Base-by-base conservation (phyloP, 2,797 vertebrate genomes). In the Lutjanus campechanus region DNA sequence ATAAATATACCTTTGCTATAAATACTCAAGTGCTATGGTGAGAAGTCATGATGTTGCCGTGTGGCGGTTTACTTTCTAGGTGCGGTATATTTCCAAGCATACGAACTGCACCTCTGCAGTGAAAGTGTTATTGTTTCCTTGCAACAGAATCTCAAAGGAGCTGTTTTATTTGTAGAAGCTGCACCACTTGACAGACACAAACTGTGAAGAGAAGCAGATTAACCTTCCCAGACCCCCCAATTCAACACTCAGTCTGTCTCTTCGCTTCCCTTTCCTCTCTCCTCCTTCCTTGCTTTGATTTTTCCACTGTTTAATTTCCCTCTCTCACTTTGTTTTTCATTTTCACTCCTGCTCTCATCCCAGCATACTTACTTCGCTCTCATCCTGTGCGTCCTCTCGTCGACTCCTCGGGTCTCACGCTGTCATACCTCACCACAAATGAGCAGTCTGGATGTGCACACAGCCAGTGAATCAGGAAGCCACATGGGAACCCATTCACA, bases 361-460 rank as follows among this genome's bases (percentile, higher is more conserved):
- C 64, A 41, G 58, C 41, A 17, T 76, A 44, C 71, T 70, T 20
- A 49, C 73, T 69, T 74, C 73, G 65, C 67, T 84, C 62, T 87
- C 76, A 83, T 77, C 43, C 73, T 65, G 51, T 40, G n/a, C 10
- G 5, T 85, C 72, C 76, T 73, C 85, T 82, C 41, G 17, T 74
- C 75, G 29, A 49, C 80, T 82, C 67, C 74, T 80, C 69, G 8
- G 83, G 64, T 87, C 91, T 90, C 89, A 89, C 65, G 68, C 88
- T 88, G 90, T 89, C 89, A 83, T 75, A 81, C 82, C 85, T 88
- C 79, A 72, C 86, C 89, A 81, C 93, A 93, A 94, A 92, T 83
- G 88, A 93, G 85, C 82, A 78, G 85, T 82, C 81, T 88, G 79
- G 85, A 84, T 88, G 78, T 75, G 70, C 80, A 55, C 88, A 76